Conservation (phyloP, 1,140 invertebrate genomes). For the Anastrepha obliqua region DNA sequence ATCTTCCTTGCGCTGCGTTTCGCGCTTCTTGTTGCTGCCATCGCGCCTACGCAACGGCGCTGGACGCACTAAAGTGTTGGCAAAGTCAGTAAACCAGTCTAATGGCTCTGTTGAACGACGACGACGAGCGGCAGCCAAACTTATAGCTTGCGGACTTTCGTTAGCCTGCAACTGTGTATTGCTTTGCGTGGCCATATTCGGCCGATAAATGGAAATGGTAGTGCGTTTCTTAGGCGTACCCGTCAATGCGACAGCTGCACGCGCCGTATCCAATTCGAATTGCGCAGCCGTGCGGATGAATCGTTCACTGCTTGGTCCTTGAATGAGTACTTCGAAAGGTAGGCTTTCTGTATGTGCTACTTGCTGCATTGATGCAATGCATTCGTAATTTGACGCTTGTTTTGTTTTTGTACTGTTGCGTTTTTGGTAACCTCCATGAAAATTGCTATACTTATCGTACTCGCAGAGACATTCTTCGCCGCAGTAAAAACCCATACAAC, state of each 20-base stretch:
- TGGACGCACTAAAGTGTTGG: conserved; percentile 64
- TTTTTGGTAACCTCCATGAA: background rate
- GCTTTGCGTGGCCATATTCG: conserved; percentile 37
- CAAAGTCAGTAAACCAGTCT: conserved; percentile 71
- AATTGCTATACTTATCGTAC: conserved; percentile 67
- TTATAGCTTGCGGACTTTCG: background rate
- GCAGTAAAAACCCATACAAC: conserved; percentile 72
- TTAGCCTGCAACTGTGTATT: background rate
- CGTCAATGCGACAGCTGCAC: conserved; percentile 10
- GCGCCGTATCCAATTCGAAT: conserved; percentile 65
- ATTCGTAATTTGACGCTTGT: conserved; percentile 63
- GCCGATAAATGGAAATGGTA: conserved; percentile 69
- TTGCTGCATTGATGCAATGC: conserved; percentile 67
- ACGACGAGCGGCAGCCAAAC: conserved; percentile 41
- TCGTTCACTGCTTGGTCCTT: conserved; percentile 68
- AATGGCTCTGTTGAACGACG: conserved; percentile 66
- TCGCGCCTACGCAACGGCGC: conserved; percentile 63
- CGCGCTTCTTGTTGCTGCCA: conserved; percentile 32
- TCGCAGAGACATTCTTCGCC: conserved; percentile 73
- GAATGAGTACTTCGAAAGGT: conserved; percentile 71
- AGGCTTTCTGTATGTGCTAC: conserved; percentile 63
- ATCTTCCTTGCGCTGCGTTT: background rate
- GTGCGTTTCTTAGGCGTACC: conserved; percentile 61
- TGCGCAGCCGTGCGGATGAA: conserved; percentile 69
- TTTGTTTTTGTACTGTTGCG: background rate